Conservation (phyloP, 2,113 vertebrate genomes). For the Chinchilla lanigera region DNA sequence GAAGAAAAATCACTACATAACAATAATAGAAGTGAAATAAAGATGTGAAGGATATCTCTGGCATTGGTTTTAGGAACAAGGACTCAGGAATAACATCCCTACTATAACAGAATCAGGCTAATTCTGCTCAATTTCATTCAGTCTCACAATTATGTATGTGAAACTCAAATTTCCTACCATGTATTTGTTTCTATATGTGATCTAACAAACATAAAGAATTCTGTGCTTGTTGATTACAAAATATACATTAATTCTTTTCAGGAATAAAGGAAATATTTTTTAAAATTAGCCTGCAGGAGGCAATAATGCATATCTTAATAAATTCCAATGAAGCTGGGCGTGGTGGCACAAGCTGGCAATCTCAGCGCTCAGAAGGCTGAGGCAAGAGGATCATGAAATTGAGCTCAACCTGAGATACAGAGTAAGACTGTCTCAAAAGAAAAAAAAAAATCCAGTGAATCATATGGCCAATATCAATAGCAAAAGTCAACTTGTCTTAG, state of each 20-base stretch:
- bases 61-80: neutral
- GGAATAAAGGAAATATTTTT: neutral
- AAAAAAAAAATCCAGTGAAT: neutral
- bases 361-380: too few relatives aligned
- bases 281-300: neutral
- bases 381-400: too few relatives aligned
- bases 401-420: too few relatives aligned
- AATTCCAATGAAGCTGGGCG: too few relatives aligned
- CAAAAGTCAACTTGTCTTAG: neutral
- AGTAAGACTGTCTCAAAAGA: too few relatives aligned
- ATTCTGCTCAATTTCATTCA: slow-evolving; percentile 32
- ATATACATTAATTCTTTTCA: slow-evolving; percentile 21
- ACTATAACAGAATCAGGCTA: neutral
- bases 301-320: neutral
- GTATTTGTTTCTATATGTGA: neutral
- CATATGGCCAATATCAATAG: neutral
- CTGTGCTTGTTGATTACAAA: neutral
- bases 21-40: neutral
- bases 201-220: neutral
- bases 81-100: neutral
- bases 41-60: neutral
- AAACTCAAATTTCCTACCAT: slow-evolving; percentile 2
- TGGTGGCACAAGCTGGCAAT: too few relatives aligned
- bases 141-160: neutral
- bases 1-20: neutral